Percentiles rank a stretch among this genome's conserved stretches.
Conservation (phyloP, 2,113 vertebrate genomes). For the Bubo scandiacus region DNA sequence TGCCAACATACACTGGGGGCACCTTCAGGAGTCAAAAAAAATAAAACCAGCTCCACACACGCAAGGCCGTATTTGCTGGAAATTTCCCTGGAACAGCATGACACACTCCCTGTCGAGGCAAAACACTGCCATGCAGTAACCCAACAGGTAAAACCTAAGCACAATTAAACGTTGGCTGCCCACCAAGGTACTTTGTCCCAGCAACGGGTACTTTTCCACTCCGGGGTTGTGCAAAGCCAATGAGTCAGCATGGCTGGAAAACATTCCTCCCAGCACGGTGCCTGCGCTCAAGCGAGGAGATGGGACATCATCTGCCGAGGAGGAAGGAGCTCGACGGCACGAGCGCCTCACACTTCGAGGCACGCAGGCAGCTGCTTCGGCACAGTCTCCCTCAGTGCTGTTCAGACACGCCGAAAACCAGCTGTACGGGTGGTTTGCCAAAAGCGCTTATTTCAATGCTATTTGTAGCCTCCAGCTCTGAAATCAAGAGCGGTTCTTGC, state of each 20-base stretch:
- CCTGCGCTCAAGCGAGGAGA: too few relatives aligned
- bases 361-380: not conserved
- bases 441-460: not conserved
- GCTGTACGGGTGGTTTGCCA: not conserved
- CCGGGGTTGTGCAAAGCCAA: not conserved
- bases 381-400: too few relatives aligned
- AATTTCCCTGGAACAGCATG: not conserved
- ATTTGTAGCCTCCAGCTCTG: not conserved
- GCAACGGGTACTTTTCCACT: not conserved
- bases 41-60: too few relatives aligned
- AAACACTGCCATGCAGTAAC: not conserved
- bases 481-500: not conserved
- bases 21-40: not conserved
- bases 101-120: accelerated
- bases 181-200: not conserved
- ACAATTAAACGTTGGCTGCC: accelerated
- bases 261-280: accelerated
- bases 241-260: not conserved
- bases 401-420: not conserved
- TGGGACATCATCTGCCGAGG: accelerated
- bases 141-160: not conserved
- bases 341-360: accelerated
- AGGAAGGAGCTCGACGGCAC: not conserved
- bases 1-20: accelerated
- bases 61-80: not conserved